These are phyloP conservation scores for Lucinisca nassula DNA, from an alignment of 2,888 invertebrate species.

Conservation along the genomic window DNA sequence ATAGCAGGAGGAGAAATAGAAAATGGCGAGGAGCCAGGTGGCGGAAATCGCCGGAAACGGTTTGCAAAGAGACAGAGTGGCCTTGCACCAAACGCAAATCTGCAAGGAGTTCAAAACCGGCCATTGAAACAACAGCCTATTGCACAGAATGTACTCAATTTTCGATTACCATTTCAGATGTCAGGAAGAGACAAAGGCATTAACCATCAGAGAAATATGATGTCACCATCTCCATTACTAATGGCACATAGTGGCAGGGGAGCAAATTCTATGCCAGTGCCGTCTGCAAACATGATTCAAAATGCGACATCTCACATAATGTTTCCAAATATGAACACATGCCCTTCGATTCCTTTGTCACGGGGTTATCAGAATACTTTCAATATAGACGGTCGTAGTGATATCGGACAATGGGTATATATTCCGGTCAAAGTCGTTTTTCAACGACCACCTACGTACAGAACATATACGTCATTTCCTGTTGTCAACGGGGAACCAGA, in stretches of 20 bases:
- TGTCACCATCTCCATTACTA: background rate
- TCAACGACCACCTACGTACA: constrained; percentile 78
- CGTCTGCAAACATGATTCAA: background rate
- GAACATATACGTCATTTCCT: constrained; percentile 74
- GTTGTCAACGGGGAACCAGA: constrained; percentile 74
- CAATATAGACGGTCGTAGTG: constrained; percentile 79
- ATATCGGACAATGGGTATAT: constrained; percentile 80
- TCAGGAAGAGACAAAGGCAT: too few species aligned
- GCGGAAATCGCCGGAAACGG: background rate
- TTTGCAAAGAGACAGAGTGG: background rate
- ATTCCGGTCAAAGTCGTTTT: constrained; percentile 81
- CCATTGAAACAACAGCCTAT: background rate
- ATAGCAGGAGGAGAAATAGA: background rate
- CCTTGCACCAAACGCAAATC: background rate
- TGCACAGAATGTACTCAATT: background rate
- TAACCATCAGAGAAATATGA: too few species aligned
- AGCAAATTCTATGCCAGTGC: background rate
- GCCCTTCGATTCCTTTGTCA: constrained; percentile 64
- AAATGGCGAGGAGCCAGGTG: background rate
- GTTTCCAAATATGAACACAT: constrained; percentile 5
- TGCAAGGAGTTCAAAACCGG: background rate
- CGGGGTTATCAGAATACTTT: constrained; percentile 78
- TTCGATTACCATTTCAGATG: background rate
- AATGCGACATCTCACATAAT: background rate
- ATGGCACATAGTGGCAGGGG: background rate